Evolutionary conservation across 2,113 vertebrate species (phyloP), one percentile per base, ranked within the genome.

Genomic region (Pelvicachromis taeniatus): DNA sequence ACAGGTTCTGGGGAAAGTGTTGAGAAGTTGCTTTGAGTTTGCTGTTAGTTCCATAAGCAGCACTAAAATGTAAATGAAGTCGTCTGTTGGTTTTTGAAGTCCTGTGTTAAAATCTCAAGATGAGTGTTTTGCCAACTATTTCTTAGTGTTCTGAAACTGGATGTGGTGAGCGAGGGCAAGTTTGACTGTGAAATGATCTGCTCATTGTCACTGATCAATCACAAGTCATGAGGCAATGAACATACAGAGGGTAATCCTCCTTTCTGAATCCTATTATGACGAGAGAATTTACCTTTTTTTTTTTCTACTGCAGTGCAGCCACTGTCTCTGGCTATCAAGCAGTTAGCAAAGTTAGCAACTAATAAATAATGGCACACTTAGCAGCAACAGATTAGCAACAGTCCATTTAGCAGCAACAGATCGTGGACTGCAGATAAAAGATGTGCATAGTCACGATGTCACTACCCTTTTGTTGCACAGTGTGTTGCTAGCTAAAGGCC

Each of bases 221-320:
- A 70, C 8, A 70, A 42, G 4, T 70, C n/a, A 0, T 9, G 21
- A 3, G 63, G 12, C 13, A 4, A 23, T 45, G 63, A 45, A 3
- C 63, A 70, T 23, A 16, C 63, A 5, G n/a, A 14, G 38, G 23
- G 0, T 45, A 70, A 70, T 45, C 65, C 8, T 3, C 65, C 65
- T 48, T 73, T 73, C 0, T 48, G 65, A 73, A 0, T 17, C 40
- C 17, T 9, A 45, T 23, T 29, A 45, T 70, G 21, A 70, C 21
- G 14, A 50, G 33, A 33, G 7, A 33, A 33, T 33, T 6, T 2
- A 33, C 33, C n/a, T n/a, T n/a, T 33, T 33, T 33, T 7, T 7
- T 33, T 52, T 52, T 52, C 17, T 19, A 52, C 7, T 19, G 6
- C 16, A 50, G 8, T 52, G 50, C 17, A 52, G 7, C 19, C 50